phyloP scores from a whole-genome alignment of 2,797 vertebrate species.

The Gephyroberyx darwinii region DNA sequence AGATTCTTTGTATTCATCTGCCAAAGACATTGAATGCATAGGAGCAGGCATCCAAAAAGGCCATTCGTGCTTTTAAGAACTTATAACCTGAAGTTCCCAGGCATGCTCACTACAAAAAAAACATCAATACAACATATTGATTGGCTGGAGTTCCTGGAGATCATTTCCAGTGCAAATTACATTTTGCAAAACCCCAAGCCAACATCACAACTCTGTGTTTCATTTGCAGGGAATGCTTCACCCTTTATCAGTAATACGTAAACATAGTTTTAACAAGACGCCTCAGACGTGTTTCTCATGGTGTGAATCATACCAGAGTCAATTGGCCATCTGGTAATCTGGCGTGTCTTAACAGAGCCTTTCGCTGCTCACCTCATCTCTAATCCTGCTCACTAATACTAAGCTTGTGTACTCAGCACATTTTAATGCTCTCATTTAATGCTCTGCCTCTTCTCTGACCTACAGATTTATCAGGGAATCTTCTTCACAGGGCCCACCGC shows the following conservation, averaged over 20 bases:
- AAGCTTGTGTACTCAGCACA: constrained; percentile 75
- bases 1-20: background rate
- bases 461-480: constrained; percentile 60
- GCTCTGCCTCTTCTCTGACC: constrained; percentile 65
- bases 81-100: background rate
- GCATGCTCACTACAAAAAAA: no score
- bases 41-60: background rate
- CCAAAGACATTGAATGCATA: background rate
- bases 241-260: background rate
- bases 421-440: constrained; percentile 73
- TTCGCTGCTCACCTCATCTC: constrained; percentile 30
- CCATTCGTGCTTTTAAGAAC: background rate
- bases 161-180: background rate
- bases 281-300: background rate
- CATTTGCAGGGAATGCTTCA: background rate
- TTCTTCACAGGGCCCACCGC: constrained; percentile 10
- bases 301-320: constrained; percentile 21
- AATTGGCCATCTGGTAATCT: constrained; percentile 60
- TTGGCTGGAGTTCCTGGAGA: background rate
- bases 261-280: background rate
- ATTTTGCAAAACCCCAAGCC: background rate
- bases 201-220: background rate
- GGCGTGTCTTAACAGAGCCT: constrained; percentile 44
- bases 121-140: no score
- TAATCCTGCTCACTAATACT: constrained; percentile 80